Base-by-base conservation (phyloP, 1,140 invertebrate species). In the Hypsibius dujardini region DNA sequence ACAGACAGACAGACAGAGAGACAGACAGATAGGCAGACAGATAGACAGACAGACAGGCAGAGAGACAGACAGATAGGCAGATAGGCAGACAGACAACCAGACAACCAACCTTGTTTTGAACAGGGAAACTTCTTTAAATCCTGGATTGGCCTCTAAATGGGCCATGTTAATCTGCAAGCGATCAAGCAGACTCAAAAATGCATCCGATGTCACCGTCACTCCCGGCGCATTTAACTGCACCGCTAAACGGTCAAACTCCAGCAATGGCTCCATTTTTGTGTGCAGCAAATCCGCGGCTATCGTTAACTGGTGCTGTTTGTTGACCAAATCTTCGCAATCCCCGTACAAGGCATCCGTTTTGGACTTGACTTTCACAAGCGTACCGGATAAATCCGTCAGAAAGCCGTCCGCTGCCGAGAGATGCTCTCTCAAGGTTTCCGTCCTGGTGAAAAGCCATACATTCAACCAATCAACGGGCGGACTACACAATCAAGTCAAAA, bases 331-430 rank as follows among this genome's bases (percentile, higher is more conserved):
- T 45, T 67, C 62, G 42, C 62, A 67, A 42, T 67, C 62, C 12
- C 62, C 62, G 62, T 67, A 67, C 12, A 67, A 42, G 12, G 62
- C 62, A 67, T 67, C 62, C 12, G 62, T 67, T 67, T 67, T 67
- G 12, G 12, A 12, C 62, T 67, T 12, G 62, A 67, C 62, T 3
- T 12, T 67, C 7, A 15, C 45, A 12, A 67, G 42, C 12, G 62
- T 67, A 45, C 12, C 12, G 12, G 45, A 7, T 42, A 67, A 42
- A 12, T 12, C 3, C 3, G 3, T 42, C 12, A 67, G 50, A n/a
- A 12, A n/a, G 7, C n/a, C 50, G n/a, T n/a, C n/a, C 7, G 50
- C 50, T 56, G 7, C 7, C n/a, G n/a, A n/a, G n/a, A 56, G 50
- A n/a, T 56, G 50, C 7, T 56, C 50, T 56, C n/a, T 56, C 50